phyloP scores from a whole-genome alignment of 2,113 vertebrate species.

The Pipra filicauda region DNA sequence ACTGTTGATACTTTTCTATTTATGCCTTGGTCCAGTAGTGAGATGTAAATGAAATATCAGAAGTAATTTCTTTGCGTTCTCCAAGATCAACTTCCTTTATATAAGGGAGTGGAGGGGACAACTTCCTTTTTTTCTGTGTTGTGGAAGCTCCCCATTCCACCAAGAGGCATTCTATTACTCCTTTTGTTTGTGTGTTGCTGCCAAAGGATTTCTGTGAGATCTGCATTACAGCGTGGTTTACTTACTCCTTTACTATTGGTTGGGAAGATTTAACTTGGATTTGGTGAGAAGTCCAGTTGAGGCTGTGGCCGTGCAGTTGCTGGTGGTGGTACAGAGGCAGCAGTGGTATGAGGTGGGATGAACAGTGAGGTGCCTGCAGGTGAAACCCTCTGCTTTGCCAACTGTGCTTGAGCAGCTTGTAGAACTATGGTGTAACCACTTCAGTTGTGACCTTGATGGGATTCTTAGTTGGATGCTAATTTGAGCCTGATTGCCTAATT shows the following conservation, averaged over 20 bases:
- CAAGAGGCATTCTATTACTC: background rate
- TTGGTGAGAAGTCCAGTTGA: background rate
- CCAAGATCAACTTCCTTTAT: background rate
- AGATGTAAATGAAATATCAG: background rate
- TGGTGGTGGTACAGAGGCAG: background rate
- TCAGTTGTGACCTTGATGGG: background rate
- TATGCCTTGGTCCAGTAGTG: background rate
- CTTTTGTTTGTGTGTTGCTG: background rate
- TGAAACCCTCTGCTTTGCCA: background rate
- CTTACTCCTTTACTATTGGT: background rate
- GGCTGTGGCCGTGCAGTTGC: background rate
- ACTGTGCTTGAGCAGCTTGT: background rate
- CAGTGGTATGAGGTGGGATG: background rate
- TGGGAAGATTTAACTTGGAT: background rate
- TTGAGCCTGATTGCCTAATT: background rate
- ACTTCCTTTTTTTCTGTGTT: background rate
- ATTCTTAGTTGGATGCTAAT: background rate
- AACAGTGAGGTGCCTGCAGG: background rate
- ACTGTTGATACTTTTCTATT: background rate
- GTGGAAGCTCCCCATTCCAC: background rate
- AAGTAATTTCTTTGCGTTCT: background rate
- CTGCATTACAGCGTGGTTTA: rapidly evolving
- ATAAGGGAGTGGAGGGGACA: background rate
- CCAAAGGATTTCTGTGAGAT: background rate
- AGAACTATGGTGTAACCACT: background rate